Evolutionary conservation across 2,797 vertebrate genomes (phyloP).

Genomic region (Tokudaia tokunoshimensis): DNA sequence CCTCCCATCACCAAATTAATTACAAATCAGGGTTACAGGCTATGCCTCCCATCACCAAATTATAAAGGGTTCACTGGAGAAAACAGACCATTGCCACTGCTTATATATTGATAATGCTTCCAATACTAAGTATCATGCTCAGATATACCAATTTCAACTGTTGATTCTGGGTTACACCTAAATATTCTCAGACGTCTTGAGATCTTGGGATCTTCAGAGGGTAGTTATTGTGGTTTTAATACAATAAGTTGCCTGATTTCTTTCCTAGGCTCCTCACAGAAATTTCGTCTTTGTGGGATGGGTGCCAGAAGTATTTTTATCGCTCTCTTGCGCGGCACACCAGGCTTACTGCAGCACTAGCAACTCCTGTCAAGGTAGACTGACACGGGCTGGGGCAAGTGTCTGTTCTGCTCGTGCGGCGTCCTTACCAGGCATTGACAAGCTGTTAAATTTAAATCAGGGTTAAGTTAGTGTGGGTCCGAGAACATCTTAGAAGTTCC

Average conservation of each 20-base stretch:
- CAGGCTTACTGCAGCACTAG: conserved; percentile 90
- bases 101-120: background rate
- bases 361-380: conserved; percentile 93
- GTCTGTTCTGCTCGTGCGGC: background rate
- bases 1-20: background rate
- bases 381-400: background rate
- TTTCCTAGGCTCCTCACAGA: conserved; percentile 92
- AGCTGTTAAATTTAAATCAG: background rate
- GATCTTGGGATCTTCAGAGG: background rate
- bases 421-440: background rate
- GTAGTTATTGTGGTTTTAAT: conserved; percentile 41
- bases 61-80: background rate
- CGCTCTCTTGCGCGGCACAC: conserved; percentile 93
- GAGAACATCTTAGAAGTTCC: conserved; percentile 18
- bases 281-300: conserved; percentile 93
- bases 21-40: background rate
- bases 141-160: background rate
- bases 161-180: background rate
- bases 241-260: conserved; percentile 50
- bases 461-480: conserved; percentile 25
- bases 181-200: background rate
- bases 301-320: conserved; percentile 98
- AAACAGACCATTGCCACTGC: background rate
- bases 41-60: background rate
- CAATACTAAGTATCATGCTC: background rate